These are phyloP conservation scores for Daboia siamensis DNA, from an alignment of 2,113 vertebrate species.

Conservation along the genomic window DNA sequence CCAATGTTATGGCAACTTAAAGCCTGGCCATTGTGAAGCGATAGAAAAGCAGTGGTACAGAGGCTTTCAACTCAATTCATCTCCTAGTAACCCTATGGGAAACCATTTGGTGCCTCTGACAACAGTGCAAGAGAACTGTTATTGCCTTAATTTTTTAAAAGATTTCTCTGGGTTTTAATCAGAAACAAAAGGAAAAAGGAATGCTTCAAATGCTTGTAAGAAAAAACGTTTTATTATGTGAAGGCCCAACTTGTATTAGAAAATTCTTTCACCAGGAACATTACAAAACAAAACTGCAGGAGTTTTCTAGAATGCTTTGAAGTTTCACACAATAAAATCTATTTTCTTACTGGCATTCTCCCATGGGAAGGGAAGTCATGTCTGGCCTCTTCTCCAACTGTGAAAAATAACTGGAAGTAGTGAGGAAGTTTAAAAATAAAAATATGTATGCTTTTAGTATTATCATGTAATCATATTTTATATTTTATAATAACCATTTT, in stretches of 20 bases:
- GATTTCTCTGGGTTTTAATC: not conserved
- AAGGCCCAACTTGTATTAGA: not conserved
- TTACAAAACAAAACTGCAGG: not conserved
- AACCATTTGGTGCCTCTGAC: not conserved
- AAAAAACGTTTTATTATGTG: not conserved
- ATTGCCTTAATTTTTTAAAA: not conserved
- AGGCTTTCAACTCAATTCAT: not conserved
- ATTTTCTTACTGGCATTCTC: not conserved
- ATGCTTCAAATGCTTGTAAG: not conserved
- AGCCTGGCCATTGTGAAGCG: not conserved
- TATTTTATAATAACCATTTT: no score
- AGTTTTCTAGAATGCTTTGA: not conserved
- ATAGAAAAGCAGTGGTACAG: not conserved
- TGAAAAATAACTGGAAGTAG: no score
- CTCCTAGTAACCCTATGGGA: not conserved
- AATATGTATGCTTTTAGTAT: no score
- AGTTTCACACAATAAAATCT: not conserved
- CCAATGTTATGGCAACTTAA: not conserved
- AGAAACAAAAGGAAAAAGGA: not conserved
- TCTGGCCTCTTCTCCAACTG: not conserved
- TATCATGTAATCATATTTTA: no score
- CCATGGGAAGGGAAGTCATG: not conserved
- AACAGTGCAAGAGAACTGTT: not conserved
- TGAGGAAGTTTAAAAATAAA: no score
- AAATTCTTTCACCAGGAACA: not conserved